Base-by-base conservation (phyloP, 1,140 invertebrate genomes). In the Aporrectodea caliginosa region DNA sequence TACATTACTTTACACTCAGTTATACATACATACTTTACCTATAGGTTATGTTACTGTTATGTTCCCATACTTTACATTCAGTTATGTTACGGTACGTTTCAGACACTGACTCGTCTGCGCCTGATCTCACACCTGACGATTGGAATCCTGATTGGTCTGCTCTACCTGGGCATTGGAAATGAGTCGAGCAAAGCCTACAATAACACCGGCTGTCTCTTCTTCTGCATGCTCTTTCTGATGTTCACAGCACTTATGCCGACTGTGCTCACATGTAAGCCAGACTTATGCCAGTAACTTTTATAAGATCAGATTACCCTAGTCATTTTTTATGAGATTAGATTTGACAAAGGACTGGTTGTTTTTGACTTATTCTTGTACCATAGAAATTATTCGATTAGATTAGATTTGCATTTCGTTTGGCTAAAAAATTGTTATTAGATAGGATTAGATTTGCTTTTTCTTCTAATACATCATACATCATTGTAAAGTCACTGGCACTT, bases 191-290 rank as follows among this genome's bases (percentile, higher is more conserved):
- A 96, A 88, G 94, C 95, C 6, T 94, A 94, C 89, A 96, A 94
- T 87, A 98, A 98, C 86, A 92, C 94, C 30, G 95, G 95, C 29
- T 97, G 94, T 86, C 91, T 98, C 71, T 98, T 98, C 89, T 98
- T 98, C 88, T 95, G 93, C 80, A 92, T 97, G 78, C 92, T 98
- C 86, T 98, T 98, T 88, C 92, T 96, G 70, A 97, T 97, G 92
- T 98, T 98, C 85, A 95, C 95, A 34, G 94, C 96, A 6, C 94
- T 98, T 92, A 98, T 97, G 94, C 94, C 96, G 78, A 98, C 95
- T n/a, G 95, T 98, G 84, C 91, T 98, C 81, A 97, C 96, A 83
- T 98, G 96, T 97, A 90, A 94, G 93, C 92, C n/a, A n/a, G n/a
- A n/a, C n/a, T n/a, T n/a, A n/a, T n/a, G n/a, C n/a, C n/a, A n/a